phyloP scores from a whole-genome alignment of 1,140 invertebrate species.

The Aradophagus sp. region DNA sequence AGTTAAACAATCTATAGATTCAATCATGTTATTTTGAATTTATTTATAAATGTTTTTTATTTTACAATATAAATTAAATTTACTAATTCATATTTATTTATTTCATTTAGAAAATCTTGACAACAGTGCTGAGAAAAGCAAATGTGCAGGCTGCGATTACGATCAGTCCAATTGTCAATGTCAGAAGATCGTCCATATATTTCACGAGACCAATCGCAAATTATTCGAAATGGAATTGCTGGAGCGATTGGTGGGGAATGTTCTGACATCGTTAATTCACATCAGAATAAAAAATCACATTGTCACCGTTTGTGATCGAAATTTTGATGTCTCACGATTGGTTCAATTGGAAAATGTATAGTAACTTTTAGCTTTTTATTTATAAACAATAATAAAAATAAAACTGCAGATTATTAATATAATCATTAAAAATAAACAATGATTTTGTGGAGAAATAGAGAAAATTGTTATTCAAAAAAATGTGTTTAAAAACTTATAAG shows the following conservation, averaged over 20 bases:
- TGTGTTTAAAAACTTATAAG: no score
- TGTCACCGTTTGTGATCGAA: constrained; percentile 85
- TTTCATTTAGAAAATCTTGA: constrained; percentile 71
- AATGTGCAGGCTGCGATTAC: constrained; percentile 83
- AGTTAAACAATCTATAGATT: no score
- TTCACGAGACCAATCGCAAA: constrained; percentile 84
- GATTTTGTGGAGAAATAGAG: no score
- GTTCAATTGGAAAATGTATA: constrained; percentile 82
- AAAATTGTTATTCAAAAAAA: no score
- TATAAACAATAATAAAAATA: no score
- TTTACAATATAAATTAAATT: no score
- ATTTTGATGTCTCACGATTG: constrained; percentile 87
- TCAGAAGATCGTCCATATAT: constrained; percentile 82
- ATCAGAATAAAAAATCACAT: constrained; percentile 87
- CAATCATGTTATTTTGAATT: no score
- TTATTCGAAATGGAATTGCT: constrained; percentile 85
- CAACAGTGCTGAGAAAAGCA: constrained; percentile 73
- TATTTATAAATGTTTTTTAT: no score
- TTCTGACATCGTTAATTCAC: constrained; percentile 87
- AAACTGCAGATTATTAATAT: no score
- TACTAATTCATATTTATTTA: neutral
- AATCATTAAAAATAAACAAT: no score
- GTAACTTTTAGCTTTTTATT: no score
- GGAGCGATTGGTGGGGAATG: constrained; percentile 86
- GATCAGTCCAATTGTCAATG: constrained; percentile 84